These are phyloP conservation scores for Cephus pulcher DNA, from an alignment of 2,888 invertebrate species.

Conservation along the genomic window DNA sequence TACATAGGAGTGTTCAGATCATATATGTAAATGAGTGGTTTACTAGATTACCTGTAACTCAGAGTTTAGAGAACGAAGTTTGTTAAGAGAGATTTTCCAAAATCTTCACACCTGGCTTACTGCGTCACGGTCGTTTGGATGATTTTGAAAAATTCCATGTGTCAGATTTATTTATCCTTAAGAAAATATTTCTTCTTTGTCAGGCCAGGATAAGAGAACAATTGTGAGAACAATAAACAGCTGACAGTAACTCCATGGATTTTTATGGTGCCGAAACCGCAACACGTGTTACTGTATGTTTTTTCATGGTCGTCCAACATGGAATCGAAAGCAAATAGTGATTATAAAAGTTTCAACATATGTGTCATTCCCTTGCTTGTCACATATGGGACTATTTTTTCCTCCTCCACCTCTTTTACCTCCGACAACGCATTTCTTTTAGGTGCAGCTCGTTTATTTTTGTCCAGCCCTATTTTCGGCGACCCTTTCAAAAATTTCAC, in stretches of 20 bases:
- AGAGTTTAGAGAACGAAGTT: background rate
- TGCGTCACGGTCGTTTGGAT: background rate
- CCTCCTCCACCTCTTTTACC: constrained; percentile 8
- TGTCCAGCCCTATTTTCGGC: background rate
- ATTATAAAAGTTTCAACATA: constrained; percentile 36
- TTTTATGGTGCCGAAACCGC: background rate
- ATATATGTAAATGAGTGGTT: background rate
- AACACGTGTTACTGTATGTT: constrained; percentile 24
- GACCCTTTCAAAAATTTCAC: background rate
- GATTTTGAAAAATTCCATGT: background rate
- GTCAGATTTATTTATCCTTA: background rate
- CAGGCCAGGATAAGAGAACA: background rate
- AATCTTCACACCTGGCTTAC: background rate
- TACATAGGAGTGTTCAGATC: background rate
- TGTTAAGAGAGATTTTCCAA: background rate
- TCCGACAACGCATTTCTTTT: background rate
- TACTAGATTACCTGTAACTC: background rate
- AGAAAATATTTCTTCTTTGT: background rate
- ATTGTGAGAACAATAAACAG: background rate
- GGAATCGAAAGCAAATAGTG: constrained; percentile 16
- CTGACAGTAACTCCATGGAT: background rate
- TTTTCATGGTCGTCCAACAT: constrained; percentile 15
- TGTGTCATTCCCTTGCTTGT: constrained; percentile 21
- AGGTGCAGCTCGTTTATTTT: background rate
- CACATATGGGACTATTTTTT: constrained; percentile 9